phyloP scores from a whole-genome alignment of 2,113 vertebrate genomes.

The Cololabis saira region DNA sequence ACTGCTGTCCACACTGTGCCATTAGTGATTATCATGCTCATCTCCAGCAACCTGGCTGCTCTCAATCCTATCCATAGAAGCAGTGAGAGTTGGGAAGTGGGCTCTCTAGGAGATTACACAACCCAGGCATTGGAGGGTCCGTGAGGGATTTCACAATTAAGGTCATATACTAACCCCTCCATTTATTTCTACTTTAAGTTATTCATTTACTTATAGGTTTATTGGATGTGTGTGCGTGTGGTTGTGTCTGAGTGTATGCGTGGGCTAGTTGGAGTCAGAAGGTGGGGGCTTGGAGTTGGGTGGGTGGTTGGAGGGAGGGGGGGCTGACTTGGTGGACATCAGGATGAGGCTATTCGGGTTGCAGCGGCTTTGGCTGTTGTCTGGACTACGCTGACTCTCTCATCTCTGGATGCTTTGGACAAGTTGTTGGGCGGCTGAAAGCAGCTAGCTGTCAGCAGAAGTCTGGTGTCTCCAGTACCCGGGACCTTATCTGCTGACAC shows the following conservation, averaged over 20 bases:
- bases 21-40: conserved; percentile 57
- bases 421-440: conserved; percentile 49
- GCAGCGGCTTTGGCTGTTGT: conserved; percentile 52
- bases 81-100: conserved; percentile 32
- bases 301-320: neutral
- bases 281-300: conserved; percentile 38
- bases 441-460: conserved; percentile 50
- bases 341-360: conserved; percentile 66
- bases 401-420: conserved; percentile 56
- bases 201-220: conserved; percentile 47
- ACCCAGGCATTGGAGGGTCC: conserved; percentile 43
- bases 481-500: conserved; percentile 52
- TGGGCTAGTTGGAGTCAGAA: conserved; percentile 22
- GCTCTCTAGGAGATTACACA: conserved; percentile 57
- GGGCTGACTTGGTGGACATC: conserved; percentile 40
- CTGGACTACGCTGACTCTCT: conserved; percentile 44
- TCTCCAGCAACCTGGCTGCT: conserved; percentile 39
- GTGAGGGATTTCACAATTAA: conserved; percentile 68
- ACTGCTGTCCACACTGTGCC: conserved; percentile 33
- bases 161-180: conserved; percentile 64
- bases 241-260: conserved; percentile 18
- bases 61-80: conserved; percentile 23
- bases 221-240: conserved; percentile 11
- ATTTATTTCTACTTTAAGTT: conserved; percentile 35
- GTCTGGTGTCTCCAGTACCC: conserved; percentile 25